Evolutionary conservation across 2,113 vertebrate species (phyloP).

Genomic region (Myocastor coypus): DNA sequence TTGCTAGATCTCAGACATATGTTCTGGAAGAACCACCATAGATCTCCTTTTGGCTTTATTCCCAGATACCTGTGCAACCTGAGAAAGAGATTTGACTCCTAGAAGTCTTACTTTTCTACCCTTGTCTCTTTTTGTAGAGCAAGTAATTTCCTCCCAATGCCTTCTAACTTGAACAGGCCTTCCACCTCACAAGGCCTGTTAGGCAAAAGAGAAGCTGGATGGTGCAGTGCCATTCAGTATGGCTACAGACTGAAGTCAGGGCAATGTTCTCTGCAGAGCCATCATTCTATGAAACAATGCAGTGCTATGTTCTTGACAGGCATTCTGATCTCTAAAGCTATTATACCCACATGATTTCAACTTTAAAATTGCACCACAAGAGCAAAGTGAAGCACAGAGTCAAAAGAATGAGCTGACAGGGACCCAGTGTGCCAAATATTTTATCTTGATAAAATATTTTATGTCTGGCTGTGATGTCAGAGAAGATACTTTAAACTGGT

Average conservation of each 20-base stretch:
- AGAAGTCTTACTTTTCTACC: neutral
- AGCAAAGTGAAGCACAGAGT: conserved; percentile 16
- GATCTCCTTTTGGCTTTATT: neutral
- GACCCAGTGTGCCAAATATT: neutral
- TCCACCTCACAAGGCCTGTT: neutral
- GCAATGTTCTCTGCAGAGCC: neutral
- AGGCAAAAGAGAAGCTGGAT: neutral
- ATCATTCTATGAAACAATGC: neutral
- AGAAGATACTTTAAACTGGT: neutral
- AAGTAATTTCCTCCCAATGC: neutral
- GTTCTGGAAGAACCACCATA: neutral
- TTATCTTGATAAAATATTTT: neutral
- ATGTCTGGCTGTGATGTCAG: neutral
- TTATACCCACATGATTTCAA: neutral
- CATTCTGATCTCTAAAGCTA: neutral
- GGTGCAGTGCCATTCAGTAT: neutral
- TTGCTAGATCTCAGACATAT: neutral
- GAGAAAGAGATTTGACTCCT: neutral
- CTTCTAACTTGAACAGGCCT: neutral
- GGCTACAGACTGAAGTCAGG: neutral
- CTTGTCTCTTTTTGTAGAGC: neutral
- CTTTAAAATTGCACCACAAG: neutral
- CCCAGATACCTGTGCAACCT: neutral
- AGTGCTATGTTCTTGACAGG: neutral
- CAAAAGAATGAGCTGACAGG: neutral